A percentile compares a stretch with the other conserved stretches of the same genome.
phyloP scores from a whole-genome alignment of 2,888 invertebrate species.

The Diaprepes abbreviatus region DNA sequence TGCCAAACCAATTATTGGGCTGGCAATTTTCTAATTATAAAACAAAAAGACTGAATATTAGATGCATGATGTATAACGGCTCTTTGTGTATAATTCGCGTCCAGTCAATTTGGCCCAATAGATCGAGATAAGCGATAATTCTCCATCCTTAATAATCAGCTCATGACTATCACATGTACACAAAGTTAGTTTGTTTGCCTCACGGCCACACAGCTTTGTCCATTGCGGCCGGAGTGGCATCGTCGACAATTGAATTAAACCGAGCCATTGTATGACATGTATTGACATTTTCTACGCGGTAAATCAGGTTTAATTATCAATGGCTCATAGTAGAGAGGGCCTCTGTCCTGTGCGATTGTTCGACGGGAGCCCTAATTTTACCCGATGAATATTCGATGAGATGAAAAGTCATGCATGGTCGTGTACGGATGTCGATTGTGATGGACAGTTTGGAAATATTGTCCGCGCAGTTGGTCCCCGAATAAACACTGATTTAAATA shows the following conservation, averaged over 20 bases:
- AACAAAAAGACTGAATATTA: too few relatives aligned
- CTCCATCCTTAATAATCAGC: not conserved
- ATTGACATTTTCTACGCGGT: conserved; percentile 27
- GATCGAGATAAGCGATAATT: too few relatives aligned
- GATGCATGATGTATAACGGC: too few relatives aligned
- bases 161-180: not conserved
- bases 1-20: too few relatives aligned
- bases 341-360: not conserved
- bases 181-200: not conserved
- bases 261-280: conserved; percentile 25
- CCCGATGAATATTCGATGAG: not conserved
- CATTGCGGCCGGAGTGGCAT: not conserved
- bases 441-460: too few relatives aligned
- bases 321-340: not conserved
- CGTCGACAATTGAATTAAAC: conserved; percentile 25
- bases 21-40: too few relatives aligned
- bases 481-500: too few relatives aligned
- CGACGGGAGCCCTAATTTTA: not conserved
- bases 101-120: too few relatives aligned
- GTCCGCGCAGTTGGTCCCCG: too few relatives aligned
- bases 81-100: too few relatives aligned
- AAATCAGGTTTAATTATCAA: conserved; percentile 32
- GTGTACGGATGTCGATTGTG: too few relatives aligned
- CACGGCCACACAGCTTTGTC: not conserved
- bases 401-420: too few relatives aligned